Conservation (phyloP, 64 coral and sea anemone genomes). For the Montipora cactus region DNA sequence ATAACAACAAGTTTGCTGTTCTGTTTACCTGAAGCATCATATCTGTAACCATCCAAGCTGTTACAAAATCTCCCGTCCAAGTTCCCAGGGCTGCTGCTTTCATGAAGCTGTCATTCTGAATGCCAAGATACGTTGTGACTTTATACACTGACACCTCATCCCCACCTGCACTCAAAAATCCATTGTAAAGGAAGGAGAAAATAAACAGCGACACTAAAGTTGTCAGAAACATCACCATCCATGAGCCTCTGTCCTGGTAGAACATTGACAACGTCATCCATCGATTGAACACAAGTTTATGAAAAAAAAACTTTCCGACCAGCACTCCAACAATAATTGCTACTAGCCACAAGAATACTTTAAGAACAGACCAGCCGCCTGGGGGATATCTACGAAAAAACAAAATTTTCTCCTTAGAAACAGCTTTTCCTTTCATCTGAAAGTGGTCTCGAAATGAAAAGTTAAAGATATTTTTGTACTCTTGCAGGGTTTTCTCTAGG, state of each 20-base stretch:
- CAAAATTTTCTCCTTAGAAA: too few species aligned
- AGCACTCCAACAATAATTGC: constrained; percentile 83
- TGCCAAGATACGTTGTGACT: constrained; percentile 73
- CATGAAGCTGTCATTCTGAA: constrained; percentile 94
- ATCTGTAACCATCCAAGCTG: constrained; percentile 99
- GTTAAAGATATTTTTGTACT: neutral
- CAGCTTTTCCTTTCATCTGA: too few species aligned
- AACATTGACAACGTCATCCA: constrained; percentile 87
- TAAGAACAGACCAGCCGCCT: constrained; percentile 88
- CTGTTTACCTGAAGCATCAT: constrained; percentile 95
- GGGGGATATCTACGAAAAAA: constrained; percentile 78
- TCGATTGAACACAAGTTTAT: constrained; percentile 79
- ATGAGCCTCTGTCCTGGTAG: constrained; percentile 80
- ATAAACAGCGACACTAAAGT: constrained; percentile 84
- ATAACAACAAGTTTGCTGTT: too few species aligned
- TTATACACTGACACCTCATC: constrained; percentile 60
- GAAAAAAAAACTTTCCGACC: constrained; percentile 89
- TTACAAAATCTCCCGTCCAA: constrained; percentile 99
- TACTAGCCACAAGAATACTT: constrained; percentile 82
- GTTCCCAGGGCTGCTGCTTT: constrained; percentile 95
- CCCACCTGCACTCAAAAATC: constrained; percentile 73
- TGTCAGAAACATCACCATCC: constrained; percentile 99
- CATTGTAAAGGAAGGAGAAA: constrained; percentile 97
- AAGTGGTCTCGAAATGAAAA: too few species aligned
- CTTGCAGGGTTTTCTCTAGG: neutral